Evolutionary conservation across 2,888 invertebrate genomes (phyloP), one percentile per base, ranked within the genome.

Genomic region (Cotesia congregata): DNA sequence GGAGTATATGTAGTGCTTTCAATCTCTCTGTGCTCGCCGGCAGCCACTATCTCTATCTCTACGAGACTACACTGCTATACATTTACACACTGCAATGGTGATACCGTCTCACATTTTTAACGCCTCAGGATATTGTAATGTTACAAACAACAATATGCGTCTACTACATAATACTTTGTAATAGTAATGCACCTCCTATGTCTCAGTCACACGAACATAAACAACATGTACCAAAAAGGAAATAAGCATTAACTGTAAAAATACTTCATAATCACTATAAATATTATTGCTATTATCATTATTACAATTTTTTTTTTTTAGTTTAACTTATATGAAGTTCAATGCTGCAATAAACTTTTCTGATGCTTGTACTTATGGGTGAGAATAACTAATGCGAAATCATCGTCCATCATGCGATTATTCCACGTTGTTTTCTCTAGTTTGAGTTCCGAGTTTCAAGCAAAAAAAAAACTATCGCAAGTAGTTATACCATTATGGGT

Each of bases 91-190:
- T 41, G 6, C 6, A 17, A 1, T 5, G 12, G 50, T 9, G 15
- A 9, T 50, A 50, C 50, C 40, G n/a, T 15, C 61, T 67, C 65
- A 50, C 20, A 65, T 73, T 38, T 76, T 72, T 77, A 30, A 64
- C 69, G 59, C 71, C 17, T 83, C 79, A 82, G 82, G 82, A 85
- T 85, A 83, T 83, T 85, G 83, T 85, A 85, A 85, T 82, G 82
- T 50, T 75, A 20, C 68, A 76, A 76, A 30, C 68, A 76, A 76
- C 72, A 72, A 76, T 72, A 76, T 76, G 40, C 75, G 62, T 76
- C 64, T 61, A 61, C 72, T 12, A 30, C 60, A 41, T 72, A 72
- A 64, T 72, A 72, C 60, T 15, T 50, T 69, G 30, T 70, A 50
- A 50, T 50, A 50, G 50, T 50, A 50, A 50, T 50, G 50, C 50